Conservation (phyloP, 1,140 invertebrate species). For the Procambarus clarkii region DNA sequence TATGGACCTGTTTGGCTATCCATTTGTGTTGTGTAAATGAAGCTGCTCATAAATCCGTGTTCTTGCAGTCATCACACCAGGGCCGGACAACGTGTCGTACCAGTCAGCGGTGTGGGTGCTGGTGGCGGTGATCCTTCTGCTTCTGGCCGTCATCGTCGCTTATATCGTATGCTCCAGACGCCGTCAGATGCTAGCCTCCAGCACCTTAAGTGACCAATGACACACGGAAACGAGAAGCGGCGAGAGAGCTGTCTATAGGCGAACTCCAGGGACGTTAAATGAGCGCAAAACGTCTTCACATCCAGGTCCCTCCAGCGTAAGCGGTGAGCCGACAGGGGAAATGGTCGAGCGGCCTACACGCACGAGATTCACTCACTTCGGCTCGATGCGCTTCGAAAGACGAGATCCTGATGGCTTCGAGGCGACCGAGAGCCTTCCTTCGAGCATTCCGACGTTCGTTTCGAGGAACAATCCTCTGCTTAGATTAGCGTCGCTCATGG, state of each 20-base stretch:
- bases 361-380: constrained; percentile 43
- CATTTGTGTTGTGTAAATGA: not conserved
- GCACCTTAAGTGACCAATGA: constrained; percentile 46
- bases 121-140: constrained; percentile 45
- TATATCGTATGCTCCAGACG: constrained; percentile 57
- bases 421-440: constrained; percentile 36
- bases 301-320: not conserved
- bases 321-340: not conserved
- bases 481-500: constrained; percentile 21
- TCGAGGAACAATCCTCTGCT: constrained; percentile 50
- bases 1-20: no score
- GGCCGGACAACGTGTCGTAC: constrained; percentile 2
- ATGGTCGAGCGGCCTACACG: constrained; percentile 2
- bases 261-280: constrained; percentile 30
- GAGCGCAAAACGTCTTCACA: not conserved
- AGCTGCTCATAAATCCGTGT: not conserved
- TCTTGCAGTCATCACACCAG: constrained; percentile 48
- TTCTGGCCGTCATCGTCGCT: constrained; percentile 35
- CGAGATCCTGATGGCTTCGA: constrained; percentile 60
- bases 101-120: constrained; percentile 62
- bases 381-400: constrained; percentile 20
- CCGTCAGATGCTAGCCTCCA: constrained; percentile 44
- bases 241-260: constrained; percentile 58
- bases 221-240: constrained; percentile 47
- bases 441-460: constrained; percentile 28